A percentile compares a stretch with the other conserved stretches of the same genome.
Conservation (phyloP, 2,113 vertebrate genomes). For the Platysteira castanea region DNA sequence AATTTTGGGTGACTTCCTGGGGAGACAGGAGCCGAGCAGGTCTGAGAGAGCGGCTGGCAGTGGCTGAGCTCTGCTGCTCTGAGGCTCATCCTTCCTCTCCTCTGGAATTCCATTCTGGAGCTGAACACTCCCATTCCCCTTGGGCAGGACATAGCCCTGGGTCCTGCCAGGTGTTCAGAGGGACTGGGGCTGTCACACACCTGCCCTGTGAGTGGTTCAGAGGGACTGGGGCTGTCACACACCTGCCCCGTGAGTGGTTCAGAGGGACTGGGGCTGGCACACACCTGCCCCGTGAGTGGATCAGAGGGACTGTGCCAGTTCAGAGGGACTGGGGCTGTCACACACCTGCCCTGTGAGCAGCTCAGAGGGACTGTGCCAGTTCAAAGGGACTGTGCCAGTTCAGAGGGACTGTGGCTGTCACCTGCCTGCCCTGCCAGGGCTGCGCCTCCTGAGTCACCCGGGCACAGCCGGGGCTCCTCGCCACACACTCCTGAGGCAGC, state of each 20-base stretch:
- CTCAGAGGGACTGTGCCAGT: too few species aligned
- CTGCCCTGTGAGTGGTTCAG: neutral
- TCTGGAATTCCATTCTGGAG: neutral
- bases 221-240: too few species aligned
- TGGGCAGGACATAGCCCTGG: neutral
- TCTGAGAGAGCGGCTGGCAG: neutral
- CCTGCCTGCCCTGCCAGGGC: neutral
- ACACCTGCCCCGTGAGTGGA: too few species aligned
- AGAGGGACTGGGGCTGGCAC: too few species aligned
- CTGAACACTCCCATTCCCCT: fast-evolving
- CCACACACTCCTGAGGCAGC: neutral
- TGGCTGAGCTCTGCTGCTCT: neutral
- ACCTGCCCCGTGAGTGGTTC: too few species aligned
- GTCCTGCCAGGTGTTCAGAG: neutral
- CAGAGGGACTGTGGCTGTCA: neutral
- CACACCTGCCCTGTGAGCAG: too few species aligned
- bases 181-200: too few species aligned
- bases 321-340: too few species aligned
- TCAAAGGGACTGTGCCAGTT: too few species aligned
- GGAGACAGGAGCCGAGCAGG: neutral
- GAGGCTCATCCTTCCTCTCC: neutral
- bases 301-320: too few species aligned
- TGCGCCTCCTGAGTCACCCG: neutral
- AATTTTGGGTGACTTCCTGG: neutral
- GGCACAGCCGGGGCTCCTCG: fast-evolving